Percentiles rank a stretch among this genome's conserved stretches.
Evolutionary conservation across 2,797 vertebrate species (phyloP).

Genomic region (Limnodromus scolopaceus): DNA sequence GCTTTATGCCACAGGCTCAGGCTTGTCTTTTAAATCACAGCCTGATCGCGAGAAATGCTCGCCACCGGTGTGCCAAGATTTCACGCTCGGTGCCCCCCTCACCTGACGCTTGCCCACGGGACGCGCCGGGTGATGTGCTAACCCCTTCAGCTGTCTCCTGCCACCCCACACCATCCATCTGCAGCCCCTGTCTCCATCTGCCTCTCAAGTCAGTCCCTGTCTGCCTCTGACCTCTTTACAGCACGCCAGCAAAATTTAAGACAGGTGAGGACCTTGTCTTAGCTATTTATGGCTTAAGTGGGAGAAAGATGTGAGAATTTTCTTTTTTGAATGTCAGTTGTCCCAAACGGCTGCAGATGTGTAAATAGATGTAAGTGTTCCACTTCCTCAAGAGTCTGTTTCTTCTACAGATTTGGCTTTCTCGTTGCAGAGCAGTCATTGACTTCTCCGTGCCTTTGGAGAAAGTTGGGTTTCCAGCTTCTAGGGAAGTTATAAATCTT

Average conservation of each 20-base stretch:
- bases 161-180: not conserved
- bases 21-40: not conserved
- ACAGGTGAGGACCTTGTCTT: constrained; percentile 64
- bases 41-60: not conserved
- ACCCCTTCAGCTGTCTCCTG: constrained; percentile 8
- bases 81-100: not conserved
- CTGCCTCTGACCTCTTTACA: constrained; percentile 6
- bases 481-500: constrained; percentile 53
- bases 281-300: constrained; percentile 55
- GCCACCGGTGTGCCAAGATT: not conserved
- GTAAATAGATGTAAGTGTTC: constrained; percentile 51
- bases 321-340: constrained; percentile 25
- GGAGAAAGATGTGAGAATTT: constrained; percentile 48
- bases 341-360: constrained; percentile 45
- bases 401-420: constrained; percentile 35
- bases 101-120: not conserved
- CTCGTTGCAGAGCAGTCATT: not conserved
- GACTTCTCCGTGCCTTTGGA: constrained; percentile 2
- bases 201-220: not conserved
- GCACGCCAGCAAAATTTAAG: constrained; percentile 41
- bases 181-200: not conserved
- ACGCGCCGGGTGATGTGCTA: accelerated
- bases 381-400: constrained; percentile 24
- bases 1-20: not conserved
- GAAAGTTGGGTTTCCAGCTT: constrained; percentile 52